Conservation (phyloP, 2,113 vertebrate genomes). For the Aythya baeri region DNA sequence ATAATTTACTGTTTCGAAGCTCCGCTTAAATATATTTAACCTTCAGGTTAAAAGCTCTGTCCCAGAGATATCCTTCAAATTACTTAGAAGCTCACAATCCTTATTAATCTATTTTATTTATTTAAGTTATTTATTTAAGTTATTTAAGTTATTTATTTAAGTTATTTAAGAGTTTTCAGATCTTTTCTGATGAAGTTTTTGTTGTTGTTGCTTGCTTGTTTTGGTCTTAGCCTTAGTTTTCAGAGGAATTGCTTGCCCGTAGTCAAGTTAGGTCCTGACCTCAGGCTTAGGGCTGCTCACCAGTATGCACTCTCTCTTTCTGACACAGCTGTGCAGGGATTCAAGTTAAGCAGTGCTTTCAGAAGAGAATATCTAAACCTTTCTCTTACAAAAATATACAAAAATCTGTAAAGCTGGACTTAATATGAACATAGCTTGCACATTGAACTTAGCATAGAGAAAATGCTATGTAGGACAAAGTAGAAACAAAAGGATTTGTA, state of each 20-base stretch:
- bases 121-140: neutral
- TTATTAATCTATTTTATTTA: neutral
- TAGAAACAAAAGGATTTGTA: neutral
- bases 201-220: neutral
- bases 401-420: neutral
- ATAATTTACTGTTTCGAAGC: neutral
- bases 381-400: neutral
- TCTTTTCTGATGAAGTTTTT: neutral
- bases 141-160: neutral
- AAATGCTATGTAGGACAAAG: neutral
- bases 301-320: neutral
- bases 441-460: neutral
- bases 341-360: neutral
- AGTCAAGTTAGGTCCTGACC: neutral
- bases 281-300: neutral
- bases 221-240: neutral
- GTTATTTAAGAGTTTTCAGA: neutral
- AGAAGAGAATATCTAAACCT: neutral
- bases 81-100: neutral
- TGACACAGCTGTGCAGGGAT: neutral
- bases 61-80: neutral
- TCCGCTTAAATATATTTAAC: neutral
- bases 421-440: neutral
- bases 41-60: neutral
- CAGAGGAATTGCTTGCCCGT: neutral